Evolutionary conservation across 2,797 vertebrate species (phyloP).

Genomic region (Rousettus madagascariensis): DNA sequence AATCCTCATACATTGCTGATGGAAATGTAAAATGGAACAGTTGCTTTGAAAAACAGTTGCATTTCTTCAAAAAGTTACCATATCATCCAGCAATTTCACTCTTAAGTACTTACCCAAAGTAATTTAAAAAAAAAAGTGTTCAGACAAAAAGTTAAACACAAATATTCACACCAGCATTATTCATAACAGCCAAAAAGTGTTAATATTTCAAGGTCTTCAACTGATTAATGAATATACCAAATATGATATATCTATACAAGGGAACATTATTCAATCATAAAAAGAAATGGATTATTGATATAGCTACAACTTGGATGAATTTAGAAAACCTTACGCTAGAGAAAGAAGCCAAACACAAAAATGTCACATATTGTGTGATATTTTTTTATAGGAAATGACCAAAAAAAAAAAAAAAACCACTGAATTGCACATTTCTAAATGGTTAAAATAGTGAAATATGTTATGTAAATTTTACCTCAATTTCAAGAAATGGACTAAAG

Average conservation of each 20-base stretch:
- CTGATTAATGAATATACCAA: neutral
- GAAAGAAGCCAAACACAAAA: neutral
- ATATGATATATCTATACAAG: neutral
- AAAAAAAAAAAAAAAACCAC: neutral
- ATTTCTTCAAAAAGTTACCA: neutral
- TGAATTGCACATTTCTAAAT: neutral
- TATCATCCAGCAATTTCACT: neutral
- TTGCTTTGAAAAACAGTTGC: neutral
- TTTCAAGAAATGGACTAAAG: neutral
- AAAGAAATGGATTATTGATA: neutral
- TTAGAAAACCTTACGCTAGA: neutral
- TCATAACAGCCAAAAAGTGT: neutral
- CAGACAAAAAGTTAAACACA: neutral
- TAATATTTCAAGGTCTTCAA: neutral
- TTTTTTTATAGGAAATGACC: neutral
- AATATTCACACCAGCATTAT: neutral
- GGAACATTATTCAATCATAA: neutral
- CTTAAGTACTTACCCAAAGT: neutral
- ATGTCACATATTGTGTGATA: neutral
- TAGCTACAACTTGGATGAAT: neutral
- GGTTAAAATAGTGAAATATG: neutral
- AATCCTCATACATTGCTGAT: neutral
- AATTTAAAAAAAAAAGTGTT: neutral
- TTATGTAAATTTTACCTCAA: neutral
- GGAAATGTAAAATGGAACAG: neutral